Evolutionary conservation across 2,888 invertebrate species (phyloP).

Genomic region (Metopia argyrocephala): DNA sequence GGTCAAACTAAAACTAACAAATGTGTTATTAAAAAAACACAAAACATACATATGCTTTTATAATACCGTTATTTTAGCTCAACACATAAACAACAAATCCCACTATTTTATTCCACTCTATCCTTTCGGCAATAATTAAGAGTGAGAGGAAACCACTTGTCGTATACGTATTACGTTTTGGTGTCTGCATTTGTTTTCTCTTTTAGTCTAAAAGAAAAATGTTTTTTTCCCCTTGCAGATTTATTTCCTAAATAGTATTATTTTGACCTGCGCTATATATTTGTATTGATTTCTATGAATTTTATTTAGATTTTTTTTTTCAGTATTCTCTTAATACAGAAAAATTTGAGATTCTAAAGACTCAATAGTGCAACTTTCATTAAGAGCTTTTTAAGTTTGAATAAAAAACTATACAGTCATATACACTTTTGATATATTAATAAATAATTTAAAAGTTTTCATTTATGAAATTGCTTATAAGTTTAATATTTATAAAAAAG

Average conservation of each 20-base stretch:
- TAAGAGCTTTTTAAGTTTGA: no score
- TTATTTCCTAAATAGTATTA: conserved; percentile 6
- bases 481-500: no score
- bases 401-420: no score
- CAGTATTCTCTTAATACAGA: not conserved
- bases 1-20: not conserved
- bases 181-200: not conserved
- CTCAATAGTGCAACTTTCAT: no score
- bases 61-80: not conserved
- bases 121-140: not conserved
- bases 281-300: conserved; percentile 60
- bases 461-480: no score
- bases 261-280: conserved; percentile 65
- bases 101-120: conserved; percentile 34
- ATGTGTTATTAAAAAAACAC: not conserved
- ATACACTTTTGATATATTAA: no score
- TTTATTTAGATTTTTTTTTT: not conserved
- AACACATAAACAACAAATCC: not conserved
- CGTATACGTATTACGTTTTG: conserved; percentile 18
- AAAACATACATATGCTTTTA: conserved; percentile 2
- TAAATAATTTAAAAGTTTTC: no score
- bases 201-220: no score
- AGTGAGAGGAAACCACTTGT: not conserved
- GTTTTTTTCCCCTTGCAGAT: no score
- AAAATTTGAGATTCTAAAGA: not conserved